Evolutionary conservation across 2,113 vertebrate species (phyloP).

Genomic region (Corydoras sp.): DNA sequence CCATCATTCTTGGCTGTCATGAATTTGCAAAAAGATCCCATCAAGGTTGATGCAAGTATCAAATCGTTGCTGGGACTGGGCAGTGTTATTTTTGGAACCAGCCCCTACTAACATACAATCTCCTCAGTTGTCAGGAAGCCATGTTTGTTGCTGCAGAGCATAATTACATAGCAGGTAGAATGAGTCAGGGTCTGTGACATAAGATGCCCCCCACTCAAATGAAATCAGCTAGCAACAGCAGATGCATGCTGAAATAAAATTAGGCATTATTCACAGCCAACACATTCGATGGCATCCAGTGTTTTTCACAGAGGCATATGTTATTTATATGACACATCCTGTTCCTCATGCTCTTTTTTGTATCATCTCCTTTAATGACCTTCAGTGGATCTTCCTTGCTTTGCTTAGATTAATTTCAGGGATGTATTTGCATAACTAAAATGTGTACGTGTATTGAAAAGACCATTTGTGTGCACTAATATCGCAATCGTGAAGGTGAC

Average conservation of each 20-base stretch:
- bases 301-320: constrained; percentile 7
- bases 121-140: no score
- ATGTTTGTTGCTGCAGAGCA: not conserved
- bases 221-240: constrained; percentile 3
- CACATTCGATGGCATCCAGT: constrained; percentile 1
- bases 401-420: constrained; percentile 37
- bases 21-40: not conserved
- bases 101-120: not conserved
- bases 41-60: constrained; percentile 23
- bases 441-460: constrained; percentile 32
- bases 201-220: not conserved
- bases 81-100: constrained; percentile 12
- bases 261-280: constrained; percentile 13
- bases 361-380: constrained; percentile 1
- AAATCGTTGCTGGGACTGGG: not conserved
- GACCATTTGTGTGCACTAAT: constrained; percentile 1
- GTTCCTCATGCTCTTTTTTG: not conserved
- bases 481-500: no score
- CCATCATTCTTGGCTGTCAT: not conserved
- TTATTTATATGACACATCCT: constrained; percentile 12
- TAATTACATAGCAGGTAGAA: constrained; percentile 17
- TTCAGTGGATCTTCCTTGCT: constrained; percentile 14
- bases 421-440: constrained; percentile 44
- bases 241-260: constrained; percentile 24
- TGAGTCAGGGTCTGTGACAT: not conserved